A percentile compares a stretch with the other conserved stretches of the same genome.
Conservation (phyloP, 2,113 vertebrate species). For the Engystomops pustulosus region DNA sequence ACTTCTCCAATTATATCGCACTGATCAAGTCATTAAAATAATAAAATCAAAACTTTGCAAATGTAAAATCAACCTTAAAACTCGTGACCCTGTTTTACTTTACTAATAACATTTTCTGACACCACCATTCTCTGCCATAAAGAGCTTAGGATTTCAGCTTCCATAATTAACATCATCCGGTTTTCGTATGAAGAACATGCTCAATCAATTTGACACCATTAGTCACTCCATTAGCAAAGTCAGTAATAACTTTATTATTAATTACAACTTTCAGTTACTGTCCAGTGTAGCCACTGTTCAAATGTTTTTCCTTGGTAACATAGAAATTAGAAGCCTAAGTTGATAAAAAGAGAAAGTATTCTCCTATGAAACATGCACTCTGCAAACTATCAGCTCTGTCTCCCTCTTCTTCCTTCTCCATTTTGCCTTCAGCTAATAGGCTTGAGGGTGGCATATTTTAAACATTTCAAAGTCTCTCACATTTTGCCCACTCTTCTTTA, state of each 20-base stretch:
- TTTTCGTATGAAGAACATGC: conserved; percentile 19
- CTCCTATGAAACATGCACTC: not conserved
- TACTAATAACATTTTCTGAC: conserved; percentile 34
- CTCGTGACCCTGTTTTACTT: not conserved
- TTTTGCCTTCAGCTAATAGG: no score
- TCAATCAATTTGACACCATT: conserved; percentile 47
- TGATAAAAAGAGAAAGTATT: not conserved
- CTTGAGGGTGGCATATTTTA: no score
- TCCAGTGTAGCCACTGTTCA: not conserved
- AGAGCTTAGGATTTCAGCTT: conserved; percentile 14
- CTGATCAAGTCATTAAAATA: no score
- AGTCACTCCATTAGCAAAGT: conserved; percentile 44
- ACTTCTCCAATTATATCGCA: no score
- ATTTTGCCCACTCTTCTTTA: no score
- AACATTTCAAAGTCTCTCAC: no score
- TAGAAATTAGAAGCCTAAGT: not conserved
- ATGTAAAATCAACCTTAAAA: not conserved
- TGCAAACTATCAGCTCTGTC: no score
- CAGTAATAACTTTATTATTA: conserved; percentile 38
- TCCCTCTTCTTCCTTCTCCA: no score
- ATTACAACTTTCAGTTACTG: conserved; percentile 2
- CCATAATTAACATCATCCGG: conserved; percentile 43
- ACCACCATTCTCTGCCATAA: not conserved
- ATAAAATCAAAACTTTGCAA: not conserved
- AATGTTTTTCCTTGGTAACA: not conserved